phyloP scores from a whole-genome alignment of 2,888 invertebrate species.

The Calameuta pallipes region DNA sequence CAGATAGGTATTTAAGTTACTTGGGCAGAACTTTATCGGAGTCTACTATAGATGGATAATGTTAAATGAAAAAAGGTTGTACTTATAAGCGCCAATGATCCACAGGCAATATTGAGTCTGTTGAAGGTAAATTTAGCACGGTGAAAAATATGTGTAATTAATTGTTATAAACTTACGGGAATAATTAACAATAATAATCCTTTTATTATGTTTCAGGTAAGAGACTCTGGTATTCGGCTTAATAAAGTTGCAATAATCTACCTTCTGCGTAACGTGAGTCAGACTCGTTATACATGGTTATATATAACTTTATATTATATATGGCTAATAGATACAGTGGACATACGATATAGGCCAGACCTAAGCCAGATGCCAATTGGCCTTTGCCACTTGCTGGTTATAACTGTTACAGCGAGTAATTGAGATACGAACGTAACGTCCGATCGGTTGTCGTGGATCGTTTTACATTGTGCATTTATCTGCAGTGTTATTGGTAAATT shows the following conservation, averaged over 20 bases:
- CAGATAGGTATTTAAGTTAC: background rate
- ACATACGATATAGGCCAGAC: background rate
- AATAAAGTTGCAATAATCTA: background rate
- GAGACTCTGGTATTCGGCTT: conserved; percentile 9
- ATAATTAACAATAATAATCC: background rate
- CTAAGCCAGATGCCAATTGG: background rate
- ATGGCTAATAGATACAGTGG: background rate
- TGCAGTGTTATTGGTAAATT: background rate
- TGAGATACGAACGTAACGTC: background rate
- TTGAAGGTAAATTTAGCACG: background rate
- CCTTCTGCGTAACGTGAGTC: background rate
- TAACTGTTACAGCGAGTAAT: background rate
- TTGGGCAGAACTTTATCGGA: background rate
- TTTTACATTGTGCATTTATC: background rate
- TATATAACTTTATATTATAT: background rate
- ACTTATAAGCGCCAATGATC: background rate
- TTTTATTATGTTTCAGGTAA: conserved; percentile 40
- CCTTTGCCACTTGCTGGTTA: background rate
- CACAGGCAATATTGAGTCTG: background rate
- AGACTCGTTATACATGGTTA: background rate
- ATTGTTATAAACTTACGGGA: background rate
- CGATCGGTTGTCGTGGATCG: background rate
- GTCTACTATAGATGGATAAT: background rate
- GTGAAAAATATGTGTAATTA: background rate
- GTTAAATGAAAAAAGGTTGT: background rate